A percentile compares a stretch with the other conserved stretches of the same genome.
These are phyloP conservation scores for Drosophila repleta DNA, from an alignment of 1,140 invertebrate species.

Conservation along the genomic window DNA sequence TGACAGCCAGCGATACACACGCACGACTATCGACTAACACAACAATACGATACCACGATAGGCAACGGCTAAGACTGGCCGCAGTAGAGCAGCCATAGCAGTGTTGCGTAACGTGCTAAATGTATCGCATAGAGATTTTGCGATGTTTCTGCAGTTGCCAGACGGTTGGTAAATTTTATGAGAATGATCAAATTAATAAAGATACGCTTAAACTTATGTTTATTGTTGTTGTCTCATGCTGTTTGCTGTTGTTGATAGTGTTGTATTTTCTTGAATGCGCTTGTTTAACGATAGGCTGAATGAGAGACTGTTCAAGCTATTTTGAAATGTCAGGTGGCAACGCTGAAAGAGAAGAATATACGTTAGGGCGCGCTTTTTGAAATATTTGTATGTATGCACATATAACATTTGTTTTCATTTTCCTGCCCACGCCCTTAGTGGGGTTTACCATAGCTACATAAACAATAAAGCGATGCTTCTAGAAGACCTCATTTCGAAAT, in stretches of 20 bases:
- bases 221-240: no score
- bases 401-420: no score
- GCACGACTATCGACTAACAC: conserved; percentile 19
- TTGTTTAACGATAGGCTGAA: neutral
- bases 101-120: neutral
- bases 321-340: neutral
- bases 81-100: neutral
- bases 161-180: neutral
- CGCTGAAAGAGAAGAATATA: neutral
- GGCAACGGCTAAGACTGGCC: neutral
- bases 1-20: conserved; percentile 29
- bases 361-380: no score
- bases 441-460: no score
- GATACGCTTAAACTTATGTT: no score
- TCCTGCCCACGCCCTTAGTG: neutral
- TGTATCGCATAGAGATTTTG: neutral
- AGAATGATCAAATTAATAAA: neutral
- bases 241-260: neutral
- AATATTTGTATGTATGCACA: no score
- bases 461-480: no score
- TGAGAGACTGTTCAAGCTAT: neutral
- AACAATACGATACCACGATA: neutral
- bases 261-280: neutral
- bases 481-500: neutral
- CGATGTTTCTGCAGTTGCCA: neutral